phyloP scores from a whole-genome alignment of 1,140 invertebrate species.

The Drosophila takahashii region DNA sequence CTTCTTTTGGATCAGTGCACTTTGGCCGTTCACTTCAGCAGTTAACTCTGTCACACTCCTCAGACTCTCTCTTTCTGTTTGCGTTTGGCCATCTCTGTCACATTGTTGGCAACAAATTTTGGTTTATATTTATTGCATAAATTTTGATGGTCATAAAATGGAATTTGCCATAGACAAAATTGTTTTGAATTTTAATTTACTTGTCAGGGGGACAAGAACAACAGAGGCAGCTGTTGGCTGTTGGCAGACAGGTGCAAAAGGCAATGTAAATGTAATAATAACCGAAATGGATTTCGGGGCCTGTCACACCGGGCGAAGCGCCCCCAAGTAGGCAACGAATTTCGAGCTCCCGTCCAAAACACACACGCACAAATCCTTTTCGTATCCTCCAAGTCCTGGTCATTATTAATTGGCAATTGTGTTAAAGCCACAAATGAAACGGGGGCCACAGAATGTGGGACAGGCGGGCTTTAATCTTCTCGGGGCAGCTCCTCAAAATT shows the following conservation, averaged over 20 bases:
- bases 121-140: conserved; percentile 81
- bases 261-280: conserved; percentile 40
- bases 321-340: conserved; percentile 49
- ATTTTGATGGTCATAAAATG: conserved; percentile 78
- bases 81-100: conserved; percentile 42
- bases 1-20: conserved; percentile 26
- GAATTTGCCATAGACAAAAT: conserved; percentile 73
- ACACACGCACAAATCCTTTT: conserved; percentile 17
- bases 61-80: conserved; percentile 5
- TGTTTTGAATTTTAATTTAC: conserved; percentile 82
- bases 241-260: conserved; percentile 29
- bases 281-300: conserved; percentile 41
- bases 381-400: conserved; percentile 12
- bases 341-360: conserved; percentile 6
- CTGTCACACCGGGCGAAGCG: conserved; percentile 36
- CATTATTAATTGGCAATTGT: conserved; percentile 70
- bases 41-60: conserved; percentile 26
- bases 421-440: conserved; percentile 40
- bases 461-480: conserved; percentile 1
- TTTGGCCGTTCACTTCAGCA: conserved; percentile 27
- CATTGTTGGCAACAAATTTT: conserved; percentile 78
- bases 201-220: conserved; percentile 48
- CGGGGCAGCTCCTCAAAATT: conserved; percentile 24
- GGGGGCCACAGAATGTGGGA: background rate
- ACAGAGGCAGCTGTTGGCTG: conserved; percentile 17